Evolutionary conservation across 2,797 vertebrate genomes (phyloP).

Genomic region (Anas georgica): DNA sequence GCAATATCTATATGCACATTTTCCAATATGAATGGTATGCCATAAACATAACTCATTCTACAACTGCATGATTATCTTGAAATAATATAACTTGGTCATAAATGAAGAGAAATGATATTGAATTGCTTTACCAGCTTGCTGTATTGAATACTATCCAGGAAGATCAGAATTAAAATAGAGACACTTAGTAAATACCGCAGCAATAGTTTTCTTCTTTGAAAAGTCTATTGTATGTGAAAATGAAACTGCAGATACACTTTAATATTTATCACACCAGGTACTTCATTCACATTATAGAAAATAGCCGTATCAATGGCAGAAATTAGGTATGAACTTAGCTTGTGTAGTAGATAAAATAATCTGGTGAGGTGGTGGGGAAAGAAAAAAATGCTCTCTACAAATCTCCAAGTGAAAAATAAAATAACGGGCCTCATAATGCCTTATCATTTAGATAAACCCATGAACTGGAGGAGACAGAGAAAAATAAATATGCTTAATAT

Average conservation of each 20-base stretch:
- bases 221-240: constrained; percentile 72
- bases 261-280: constrained; percentile 72
- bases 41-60: constrained; percentile 77
- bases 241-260: constrained; percentile 64
- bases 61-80: constrained; percentile 72
- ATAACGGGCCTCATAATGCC: neutral
- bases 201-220: constrained; percentile 65
- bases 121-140: constrained; percentile 57
- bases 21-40: constrained; percentile 72
- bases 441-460: constrained; percentile 30
- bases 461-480: constrained; percentile 12
- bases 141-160: constrained; percentile 43
- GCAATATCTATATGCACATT: constrained; percentile 70
- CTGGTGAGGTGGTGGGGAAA: constrained; percentile 25
- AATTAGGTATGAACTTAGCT: constrained; percentile 72
- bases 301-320: constrained; percentile 65
- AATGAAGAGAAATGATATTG: constrained; percentile 75
- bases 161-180: constrained; percentile 74
- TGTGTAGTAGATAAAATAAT: constrained; percentile 66
- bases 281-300: constrained; percentile 67
- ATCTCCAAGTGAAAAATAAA: constrained; percentile 67
- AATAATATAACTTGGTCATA: constrained; percentile 76
- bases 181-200: constrained; percentile 75
- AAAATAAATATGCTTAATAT: constrained; percentile 37
- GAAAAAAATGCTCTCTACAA: constrained; percentile 48